These are phyloP conservation scores for Phlogophora meticulosa DNA, from an alignment of 2,888 invertebrate genomes.

Conservation along the genomic window DNA sequence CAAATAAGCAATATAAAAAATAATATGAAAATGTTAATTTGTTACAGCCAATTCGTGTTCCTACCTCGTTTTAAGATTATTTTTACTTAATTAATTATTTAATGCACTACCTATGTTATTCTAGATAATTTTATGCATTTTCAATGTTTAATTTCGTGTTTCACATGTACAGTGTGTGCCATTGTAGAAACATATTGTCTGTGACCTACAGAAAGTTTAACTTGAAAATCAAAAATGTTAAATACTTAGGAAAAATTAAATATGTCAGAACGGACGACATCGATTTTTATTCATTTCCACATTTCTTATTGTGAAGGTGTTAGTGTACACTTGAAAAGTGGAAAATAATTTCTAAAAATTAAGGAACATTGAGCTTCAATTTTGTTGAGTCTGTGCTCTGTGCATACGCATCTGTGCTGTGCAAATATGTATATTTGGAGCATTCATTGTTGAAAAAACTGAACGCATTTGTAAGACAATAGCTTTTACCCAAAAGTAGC, in stretches of 20 bases:
- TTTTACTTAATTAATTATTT: conserved; percentile 62
- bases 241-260: not conserved
- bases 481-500: not conserved
- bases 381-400: conserved; percentile 5
- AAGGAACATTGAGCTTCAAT: not conserved
- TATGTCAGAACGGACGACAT: not conserved
- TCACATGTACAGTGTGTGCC: not conserved
- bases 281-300: not conserved
- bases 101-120: conserved; percentile 24
- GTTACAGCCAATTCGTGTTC: conserved; percentile 48
- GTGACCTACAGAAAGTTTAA: not conserved
- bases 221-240: not conserved
- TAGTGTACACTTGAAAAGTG: not conserved
- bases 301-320: conserved; percentile 15
- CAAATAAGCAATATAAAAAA: conserved; percentile 23
- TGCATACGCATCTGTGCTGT: conserved; percentile 6
- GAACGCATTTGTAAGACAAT: not conserved
- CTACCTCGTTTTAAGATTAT: conserved; percentile 50
- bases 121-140: conserved; percentile 46
- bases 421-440: not conserved
- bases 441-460: not conserved
- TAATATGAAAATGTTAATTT: conserved; percentile 1
- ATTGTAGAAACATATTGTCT: conserved; percentile 8
- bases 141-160: conserved; percentile 29
- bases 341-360: conserved; percentile 11